Evolutionary conservation across 1,140 invertebrate species (phyloP).

Genomic region (Melanaphis sacchari): DNA sequence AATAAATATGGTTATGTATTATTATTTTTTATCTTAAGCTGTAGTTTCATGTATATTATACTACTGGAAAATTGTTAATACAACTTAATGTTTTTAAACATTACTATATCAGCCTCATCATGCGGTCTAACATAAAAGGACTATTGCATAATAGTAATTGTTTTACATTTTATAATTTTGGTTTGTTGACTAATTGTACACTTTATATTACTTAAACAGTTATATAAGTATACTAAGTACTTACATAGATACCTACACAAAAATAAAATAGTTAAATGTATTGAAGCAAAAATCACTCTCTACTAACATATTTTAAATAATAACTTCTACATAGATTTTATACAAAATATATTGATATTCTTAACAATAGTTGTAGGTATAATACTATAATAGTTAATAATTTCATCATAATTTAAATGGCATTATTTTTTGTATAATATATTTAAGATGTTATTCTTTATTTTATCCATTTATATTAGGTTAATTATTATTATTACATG

Average conservation of each 20-base stretch:
- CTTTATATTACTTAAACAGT: not conserved
- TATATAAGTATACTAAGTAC: not conserved
- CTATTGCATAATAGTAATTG: not conserved
- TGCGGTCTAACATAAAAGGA: not conserved
- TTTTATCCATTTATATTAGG: too few species aligned
- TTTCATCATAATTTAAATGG: too few species aligned
- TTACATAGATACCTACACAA: not conserved
- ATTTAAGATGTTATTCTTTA: too few species aligned
- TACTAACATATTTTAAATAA: not conserved
- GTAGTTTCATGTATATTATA: not conserved
- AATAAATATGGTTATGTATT: slow-evolving; percentile 10
- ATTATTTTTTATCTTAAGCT: not conserved
- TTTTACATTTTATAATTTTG: not conserved
- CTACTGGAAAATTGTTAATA: not conserved
- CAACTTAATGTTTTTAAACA: not conserved
- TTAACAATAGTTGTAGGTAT: too few species aligned
- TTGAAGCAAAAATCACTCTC: not conserved
- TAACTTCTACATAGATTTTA: not conserved
- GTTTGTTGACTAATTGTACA: not conserved
- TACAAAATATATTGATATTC: not conserved
- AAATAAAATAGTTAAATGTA: not conserved
- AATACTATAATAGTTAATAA: too few species aligned
- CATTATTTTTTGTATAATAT: too few species aligned
- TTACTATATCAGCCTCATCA: not conserved
- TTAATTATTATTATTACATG: too few species aligned